These are phyloP conservation scores for Physeter macrocephalus DNA, from an alignment of 2,113 vertebrate species.

Conservation along the genomic window DNA sequence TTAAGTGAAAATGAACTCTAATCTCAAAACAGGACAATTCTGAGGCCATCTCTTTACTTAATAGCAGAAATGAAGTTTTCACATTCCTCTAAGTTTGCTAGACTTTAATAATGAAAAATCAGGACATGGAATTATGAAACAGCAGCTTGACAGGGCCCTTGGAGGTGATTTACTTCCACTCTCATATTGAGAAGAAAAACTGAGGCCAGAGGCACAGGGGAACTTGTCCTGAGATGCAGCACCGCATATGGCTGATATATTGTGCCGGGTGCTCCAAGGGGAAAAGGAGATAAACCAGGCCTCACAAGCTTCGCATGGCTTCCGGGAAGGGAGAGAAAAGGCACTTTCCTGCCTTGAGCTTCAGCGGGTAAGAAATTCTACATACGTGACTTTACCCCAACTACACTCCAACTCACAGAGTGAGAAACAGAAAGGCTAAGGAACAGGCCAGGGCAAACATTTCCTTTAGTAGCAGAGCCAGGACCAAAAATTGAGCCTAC, in stretches of 20 bases:
- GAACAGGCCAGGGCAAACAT: neutral
- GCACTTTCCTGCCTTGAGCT: neutral
- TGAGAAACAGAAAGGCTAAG: neutral
- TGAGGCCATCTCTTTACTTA: neutral
- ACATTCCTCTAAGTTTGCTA: neutral
- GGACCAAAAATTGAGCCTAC: neutral
- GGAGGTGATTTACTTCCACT: neutral
- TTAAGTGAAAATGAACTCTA: neutral
- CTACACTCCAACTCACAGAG: neutral
- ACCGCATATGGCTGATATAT: accelerated
- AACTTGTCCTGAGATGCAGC: neutral
- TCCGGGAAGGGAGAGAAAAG: neutral
- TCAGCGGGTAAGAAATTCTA: neutral
- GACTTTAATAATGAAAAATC: neutral
- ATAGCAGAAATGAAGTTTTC: neutral
- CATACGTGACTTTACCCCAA: neutral
- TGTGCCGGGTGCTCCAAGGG: accelerated
- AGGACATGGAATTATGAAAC: neutral
- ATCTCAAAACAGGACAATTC: neutral
- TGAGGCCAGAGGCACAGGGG: neutral
- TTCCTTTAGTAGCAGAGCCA: neutral
- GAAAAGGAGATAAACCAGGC: no score
- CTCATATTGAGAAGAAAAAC: neutral
- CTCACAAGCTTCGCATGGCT: neutral
- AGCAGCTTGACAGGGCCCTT: neutral